Evolutionary conservation across 2,888 invertebrate species (phyloP).

Genomic region (Horisme vitalbata): DNA sequence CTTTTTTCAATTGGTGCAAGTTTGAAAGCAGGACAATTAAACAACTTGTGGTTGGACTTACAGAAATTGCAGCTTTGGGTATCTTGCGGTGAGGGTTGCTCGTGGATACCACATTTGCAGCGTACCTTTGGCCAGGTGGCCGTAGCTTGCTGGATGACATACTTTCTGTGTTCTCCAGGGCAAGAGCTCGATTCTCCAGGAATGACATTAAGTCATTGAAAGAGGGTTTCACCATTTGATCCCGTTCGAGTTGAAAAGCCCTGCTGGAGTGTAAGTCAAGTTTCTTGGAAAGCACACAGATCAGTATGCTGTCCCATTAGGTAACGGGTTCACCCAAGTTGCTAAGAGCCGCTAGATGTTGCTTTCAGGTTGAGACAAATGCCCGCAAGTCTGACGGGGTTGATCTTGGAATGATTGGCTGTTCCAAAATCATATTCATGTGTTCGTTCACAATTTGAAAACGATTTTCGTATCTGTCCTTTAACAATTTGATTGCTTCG

Average conservation of each 20-base stretch:
- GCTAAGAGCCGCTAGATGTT: conserved; percentile 1
- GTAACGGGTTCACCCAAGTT: conserved; percentile 1
- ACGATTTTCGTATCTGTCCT: not conserved
- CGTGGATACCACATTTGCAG: no score
- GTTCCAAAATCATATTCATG: not conserved
- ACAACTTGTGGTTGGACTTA: not conserved
- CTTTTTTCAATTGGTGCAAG: not conserved
- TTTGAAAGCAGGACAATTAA: not conserved
- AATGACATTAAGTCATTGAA: no score
- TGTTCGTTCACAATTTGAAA: conserved; percentile 1
- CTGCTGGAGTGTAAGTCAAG: not conserved
- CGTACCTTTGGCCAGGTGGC: no score
- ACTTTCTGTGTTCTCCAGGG: conserved; percentile 1
- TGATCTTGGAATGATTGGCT: not conserved
- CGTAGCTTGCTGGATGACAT: not conserved
- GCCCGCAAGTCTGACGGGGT: not conserved
- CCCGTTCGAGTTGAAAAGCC: not conserved
- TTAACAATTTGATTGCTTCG: not conserved
- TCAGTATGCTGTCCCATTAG: conserved; percentile 3
- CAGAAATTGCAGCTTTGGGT: not conserved
- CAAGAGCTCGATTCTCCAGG: no score
- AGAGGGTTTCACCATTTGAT: not conserved
- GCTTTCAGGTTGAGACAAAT: not conserved
- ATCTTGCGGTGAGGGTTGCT: not conserved
- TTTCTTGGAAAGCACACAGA: not conserved